Evolutionary conservation across 2,797 vertebrate genomes (phyloP).

Genomic region (Danio choprae): DNA sequence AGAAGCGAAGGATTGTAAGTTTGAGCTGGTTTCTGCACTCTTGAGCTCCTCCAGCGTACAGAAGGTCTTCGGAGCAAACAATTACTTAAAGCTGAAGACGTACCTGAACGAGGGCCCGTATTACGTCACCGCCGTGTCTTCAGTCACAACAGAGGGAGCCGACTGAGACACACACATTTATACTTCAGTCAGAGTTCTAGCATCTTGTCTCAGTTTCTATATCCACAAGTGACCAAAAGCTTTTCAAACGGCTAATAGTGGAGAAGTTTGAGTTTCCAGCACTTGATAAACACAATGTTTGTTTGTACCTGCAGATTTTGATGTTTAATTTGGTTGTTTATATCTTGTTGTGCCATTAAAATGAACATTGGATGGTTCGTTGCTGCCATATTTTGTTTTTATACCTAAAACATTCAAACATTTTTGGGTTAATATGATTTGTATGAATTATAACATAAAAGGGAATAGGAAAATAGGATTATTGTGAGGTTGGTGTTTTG

Average conservation of each 20-base stretch:
- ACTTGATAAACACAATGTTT: neutral
- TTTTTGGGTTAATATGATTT: too few relatives aligned
- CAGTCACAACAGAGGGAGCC: slow-evolving; percentile 89
- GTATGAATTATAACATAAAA: too few relatives aligned
- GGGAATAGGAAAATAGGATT: too few relatives aligned
- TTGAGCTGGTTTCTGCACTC: slow-evolving; percentile 90
- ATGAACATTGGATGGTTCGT: neutral
- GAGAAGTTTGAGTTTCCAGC: neutral
- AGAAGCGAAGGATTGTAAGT: slow-evolving; percentile 93
- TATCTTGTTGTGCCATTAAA: neutral
- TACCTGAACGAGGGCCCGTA: slow-evolving; percentile 93
- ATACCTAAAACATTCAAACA: neutral
- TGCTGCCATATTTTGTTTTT: neutral
- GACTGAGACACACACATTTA: slow-evolving; percentile 75
- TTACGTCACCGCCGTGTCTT: slow-evolving; percentile 85
- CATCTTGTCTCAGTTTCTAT: neutral
- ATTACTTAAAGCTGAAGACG: slow-evolving; percentile 87
- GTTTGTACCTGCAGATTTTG: neutral
- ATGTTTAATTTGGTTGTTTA: slow-evolving; percentile 4
- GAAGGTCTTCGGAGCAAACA: slow-evolving; percentile 87
- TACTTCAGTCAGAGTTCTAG: neutral
- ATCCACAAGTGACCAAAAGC: slow-evolving; percentile 4
- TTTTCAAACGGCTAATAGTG: neutral
- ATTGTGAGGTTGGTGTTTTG: too few relatives aligned
- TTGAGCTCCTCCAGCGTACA: slow-evolving; percentile 84